Conservation (phyloP, 2,888 invertebrate species). For the Mythimna lalbum region DNA sequence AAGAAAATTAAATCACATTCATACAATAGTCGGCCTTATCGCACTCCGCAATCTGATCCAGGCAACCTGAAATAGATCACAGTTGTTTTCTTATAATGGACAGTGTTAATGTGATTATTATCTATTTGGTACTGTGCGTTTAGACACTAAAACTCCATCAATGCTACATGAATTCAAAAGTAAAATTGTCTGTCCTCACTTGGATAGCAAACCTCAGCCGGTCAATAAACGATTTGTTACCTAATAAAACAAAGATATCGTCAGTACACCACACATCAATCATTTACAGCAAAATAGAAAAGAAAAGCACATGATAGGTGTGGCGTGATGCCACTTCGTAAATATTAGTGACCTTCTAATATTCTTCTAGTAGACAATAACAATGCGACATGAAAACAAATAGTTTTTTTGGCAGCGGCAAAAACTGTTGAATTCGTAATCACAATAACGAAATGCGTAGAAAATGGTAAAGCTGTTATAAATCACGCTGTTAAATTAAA, state of each 20-base stretch:
- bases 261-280: background rate
- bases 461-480: constrained; percentile 26
- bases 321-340: constrained; percentile 46
- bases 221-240: background rate
- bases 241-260: background rate
- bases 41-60: too few relatives aligned
- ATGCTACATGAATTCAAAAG: background rate
- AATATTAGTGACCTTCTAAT: constrained; percentile 44
- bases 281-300: background rate
- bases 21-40: too few relatives aligned
- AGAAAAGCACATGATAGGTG: background rate
- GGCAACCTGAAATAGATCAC: too few relatives aligned
- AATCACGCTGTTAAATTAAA: constrained; percentile 23
- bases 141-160: background rate
- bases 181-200: background rate
- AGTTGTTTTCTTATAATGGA: too few relatives aligned
- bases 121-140: background rate
- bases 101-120: too few relatives aligned
- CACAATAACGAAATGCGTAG: constrained; percentile 51
- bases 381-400: constrained; percentile 42
- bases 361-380: constrained; percentile 45
- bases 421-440: constrained; percentile 36
- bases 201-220: background rate
- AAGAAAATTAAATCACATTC: too few relatives aligned
- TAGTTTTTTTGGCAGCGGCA: constrained; percentile 41